Evolutionary conservation across 2,888 invertebrate genomes (phyloP).

Genomic region (Nebria brevicollis): DNA sequence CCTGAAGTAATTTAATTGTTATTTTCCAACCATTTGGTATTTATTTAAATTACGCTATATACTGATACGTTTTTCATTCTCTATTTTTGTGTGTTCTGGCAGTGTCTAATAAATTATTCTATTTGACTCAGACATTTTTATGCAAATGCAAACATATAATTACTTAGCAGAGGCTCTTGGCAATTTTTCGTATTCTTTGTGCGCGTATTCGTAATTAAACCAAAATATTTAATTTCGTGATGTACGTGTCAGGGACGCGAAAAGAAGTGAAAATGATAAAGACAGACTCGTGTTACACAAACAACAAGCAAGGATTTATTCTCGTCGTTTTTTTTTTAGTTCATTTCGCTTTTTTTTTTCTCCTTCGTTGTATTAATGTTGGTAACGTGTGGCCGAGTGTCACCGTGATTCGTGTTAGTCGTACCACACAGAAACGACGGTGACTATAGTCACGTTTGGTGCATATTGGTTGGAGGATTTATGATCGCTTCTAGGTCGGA

Average conservation of each 20-base stretch:
- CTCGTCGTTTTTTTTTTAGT: neutral
- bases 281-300: neutral
- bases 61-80: too few species aligned
- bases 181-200: constrained; percentile 13
- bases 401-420: constrained; percentile 3
- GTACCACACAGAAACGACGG: constrained; percentile 2
- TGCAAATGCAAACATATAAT: too few species aligned
- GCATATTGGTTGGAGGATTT: constrained; percentile 23
- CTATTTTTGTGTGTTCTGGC: too few species aligned
- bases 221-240: constrained; percentile 12
- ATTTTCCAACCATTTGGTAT: too few species aligned
- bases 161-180: neutral
- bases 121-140: too few species aligned
- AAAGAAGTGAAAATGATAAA: neutral
- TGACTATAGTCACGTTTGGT: constrained; percentile 11
- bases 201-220: constrained; percentile 10
- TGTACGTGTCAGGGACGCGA: constrained; percentile 3
- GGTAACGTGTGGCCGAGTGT: constrained; percentile 6
- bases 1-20: too few species aligned
- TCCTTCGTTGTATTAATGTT: neutral
- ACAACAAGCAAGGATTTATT: neutral
- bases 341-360: neutral
- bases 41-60: too few species aligned
- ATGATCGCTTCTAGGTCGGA: constrained; percentile 17
- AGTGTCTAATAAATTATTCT: too few species aligned